Conservation (phyloP, 2,113 vertebrate genomes). For the Sinosuthora webbiana region DNA sequence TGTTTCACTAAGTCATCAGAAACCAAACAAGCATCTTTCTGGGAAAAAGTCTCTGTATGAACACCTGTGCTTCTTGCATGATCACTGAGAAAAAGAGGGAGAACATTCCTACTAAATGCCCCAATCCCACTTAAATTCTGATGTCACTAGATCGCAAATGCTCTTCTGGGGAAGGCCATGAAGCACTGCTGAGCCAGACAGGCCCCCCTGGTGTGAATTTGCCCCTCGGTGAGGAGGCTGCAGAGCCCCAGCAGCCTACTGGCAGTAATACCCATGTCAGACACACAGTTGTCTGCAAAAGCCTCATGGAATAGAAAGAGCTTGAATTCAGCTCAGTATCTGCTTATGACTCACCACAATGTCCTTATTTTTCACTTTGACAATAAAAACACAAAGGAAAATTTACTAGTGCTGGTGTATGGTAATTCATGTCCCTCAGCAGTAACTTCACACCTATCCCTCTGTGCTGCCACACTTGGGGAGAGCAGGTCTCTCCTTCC, state of each 20-base stretch:
- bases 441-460: not conserved
- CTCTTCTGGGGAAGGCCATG: not conserved
- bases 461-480: not conserved
- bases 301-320: not conserved
- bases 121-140: not conserved
- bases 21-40: not conserved
- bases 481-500: not conserved
- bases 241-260: not conserved
- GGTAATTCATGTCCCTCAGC: not conserved
- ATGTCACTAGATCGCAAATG: too few relatives aligned
- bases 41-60: too few relatives aligned
- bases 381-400: not conserved
- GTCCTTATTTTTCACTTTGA: not conserved
- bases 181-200: not conserved
- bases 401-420: not conserved
- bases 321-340: not conserved
- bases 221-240: too few relatives aligned
- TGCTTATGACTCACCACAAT: not conserved
- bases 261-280: not conserved
- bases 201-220: not conserved
- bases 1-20: not conserved
- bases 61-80: not conserved
- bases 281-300: not conserved
- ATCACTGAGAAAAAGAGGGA: not conserved
- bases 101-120: not conserved